A percentile compares a stretch with the other conserved stretches of the same genome.
Conservation (phyloP, 2,113 vertebrate genomes). For the Corythornis vintsioides region DNA sequence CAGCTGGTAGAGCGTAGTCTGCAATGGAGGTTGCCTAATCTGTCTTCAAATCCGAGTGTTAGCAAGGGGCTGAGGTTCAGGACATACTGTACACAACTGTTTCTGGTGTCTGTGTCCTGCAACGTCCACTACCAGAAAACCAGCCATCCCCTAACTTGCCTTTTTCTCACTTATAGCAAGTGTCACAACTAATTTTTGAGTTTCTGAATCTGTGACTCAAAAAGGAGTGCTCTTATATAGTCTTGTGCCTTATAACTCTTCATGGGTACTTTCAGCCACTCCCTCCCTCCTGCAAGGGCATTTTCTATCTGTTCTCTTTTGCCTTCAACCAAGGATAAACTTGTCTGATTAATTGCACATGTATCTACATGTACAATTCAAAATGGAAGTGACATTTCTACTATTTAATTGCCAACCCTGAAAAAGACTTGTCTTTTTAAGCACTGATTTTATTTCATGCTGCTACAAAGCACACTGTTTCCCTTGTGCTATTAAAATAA, state of each 20-base stretch:
- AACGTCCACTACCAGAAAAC: background rate
- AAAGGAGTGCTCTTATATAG: background rate
- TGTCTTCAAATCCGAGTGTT: background rate
- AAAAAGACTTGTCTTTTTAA: background rate
- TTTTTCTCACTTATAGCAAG: background rate
- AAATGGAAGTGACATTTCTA: background rate
- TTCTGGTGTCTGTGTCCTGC: background rate
- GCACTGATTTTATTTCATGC: background rate
- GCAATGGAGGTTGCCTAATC: background rate
- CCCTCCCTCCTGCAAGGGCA: background rate
- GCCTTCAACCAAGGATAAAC: background rate
- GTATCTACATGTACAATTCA: background rate
- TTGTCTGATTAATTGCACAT: background rate
- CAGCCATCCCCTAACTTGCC: background rate
- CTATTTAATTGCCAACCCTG: background rate
- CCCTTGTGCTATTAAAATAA: background rate
- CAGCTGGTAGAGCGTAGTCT: background rate
- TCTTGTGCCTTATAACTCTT: background rate
- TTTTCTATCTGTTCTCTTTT: background rate
- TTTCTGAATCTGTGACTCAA: background rate
- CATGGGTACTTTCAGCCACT: background rate
- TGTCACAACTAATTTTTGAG: background rate
- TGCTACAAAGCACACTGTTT: background rate
- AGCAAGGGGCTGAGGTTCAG: background rate
- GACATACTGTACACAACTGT: background rate